phyloP scores from a whole-genome alignment of 2,113 vertebrate genomes.

The Cynoglossus semilaevis region DNA sequence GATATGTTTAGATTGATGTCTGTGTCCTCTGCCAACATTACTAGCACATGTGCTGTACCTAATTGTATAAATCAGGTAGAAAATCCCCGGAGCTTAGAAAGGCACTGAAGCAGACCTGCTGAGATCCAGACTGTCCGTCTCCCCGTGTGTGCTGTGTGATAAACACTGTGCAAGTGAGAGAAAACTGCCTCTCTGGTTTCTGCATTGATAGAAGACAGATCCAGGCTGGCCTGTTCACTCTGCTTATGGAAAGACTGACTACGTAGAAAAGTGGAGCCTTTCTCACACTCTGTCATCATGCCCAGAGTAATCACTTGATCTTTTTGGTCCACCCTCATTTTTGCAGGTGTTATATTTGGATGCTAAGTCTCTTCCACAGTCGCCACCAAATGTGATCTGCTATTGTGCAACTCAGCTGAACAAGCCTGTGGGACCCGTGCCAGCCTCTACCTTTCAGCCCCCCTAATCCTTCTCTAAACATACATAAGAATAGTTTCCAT shows the following conservation, averaged over 20 bases:
- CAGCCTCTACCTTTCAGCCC: slow-evolving; percentile 36
- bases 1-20: not conserved
- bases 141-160: slow-evolving; percentile 24
- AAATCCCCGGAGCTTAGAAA: slow-evolving; percentile 1
- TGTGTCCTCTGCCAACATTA: not conserved
- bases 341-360: slow-evolving; percentile 72
- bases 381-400: slow-evolving; percentile 32
- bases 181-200: slow-evolving; percentile 32
- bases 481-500: slow-evolving; percentile 59
- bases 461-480: slow-evolving; percentile 37
- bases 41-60: not conserved
- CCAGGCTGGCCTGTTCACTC: slow-evolving; percentile 35
- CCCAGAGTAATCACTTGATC: slow-evolving; percentile 63
- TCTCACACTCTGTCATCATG: slow-evolving; percentile 40
- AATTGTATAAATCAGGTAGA: not conserved
- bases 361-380: slow-evolving; percentile 16
- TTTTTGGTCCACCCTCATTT: slow-evolving; percentile 48
- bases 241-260: slow-evolving; percentile 59
- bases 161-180: slow-evolving; percentile 44
- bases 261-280: slow-evolving; percentile 22
- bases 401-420: slow-evolving; percentile 19
- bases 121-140: slow-evolving; percentile 28
- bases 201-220: slow-evolving; percentile 54
- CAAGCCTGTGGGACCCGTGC: slow-evolving; percentile 12
- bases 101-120: slow-evolving; percentile 12